These are phyloP conservation scores for Bombyx mandarina DNA, from an alignment of 1,140 invertebrate genomes.

Conservation along the genomic window DNA sequence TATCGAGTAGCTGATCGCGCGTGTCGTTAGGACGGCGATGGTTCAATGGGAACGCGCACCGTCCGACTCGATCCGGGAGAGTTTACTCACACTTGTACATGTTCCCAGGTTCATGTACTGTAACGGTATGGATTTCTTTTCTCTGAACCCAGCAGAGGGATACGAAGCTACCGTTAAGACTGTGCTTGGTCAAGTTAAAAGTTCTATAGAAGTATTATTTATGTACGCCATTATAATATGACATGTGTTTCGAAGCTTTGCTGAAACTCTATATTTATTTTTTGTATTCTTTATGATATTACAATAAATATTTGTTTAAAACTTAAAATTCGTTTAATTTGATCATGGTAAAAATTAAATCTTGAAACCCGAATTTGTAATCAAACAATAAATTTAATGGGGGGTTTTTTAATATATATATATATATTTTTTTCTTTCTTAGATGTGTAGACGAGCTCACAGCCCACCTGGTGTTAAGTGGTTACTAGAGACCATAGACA, in stretches of 20 bases:
- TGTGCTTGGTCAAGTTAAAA: not conserved
- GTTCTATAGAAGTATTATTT: no score
- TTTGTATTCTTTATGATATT: constrained; percentile 41
- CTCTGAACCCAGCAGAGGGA: constrained; percentile 62
- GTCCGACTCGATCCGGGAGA: no score
- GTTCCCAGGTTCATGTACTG: not conserved
- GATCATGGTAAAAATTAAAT: not conserved
- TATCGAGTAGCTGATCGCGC: no score
- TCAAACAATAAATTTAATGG: no score
- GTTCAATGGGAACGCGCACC: no score
- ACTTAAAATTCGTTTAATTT: not conserved
- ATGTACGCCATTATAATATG: not conserved
- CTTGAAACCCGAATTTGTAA: no score
- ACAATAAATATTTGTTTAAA: constrained; percentile 47
- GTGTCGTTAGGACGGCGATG: no score
- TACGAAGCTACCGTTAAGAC: constrained; percentile 41
- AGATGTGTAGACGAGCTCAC: no score
- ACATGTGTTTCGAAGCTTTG: constrained; percentile 6
- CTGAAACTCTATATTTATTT: constrained; percentile 40
- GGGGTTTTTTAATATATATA: no score
- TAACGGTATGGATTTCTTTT: constrained; percentile 51
- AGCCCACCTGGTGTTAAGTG: no score
- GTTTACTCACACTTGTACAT: not conserved
- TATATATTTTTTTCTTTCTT: no score
- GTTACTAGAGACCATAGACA: no score